Evolutionary conservation across 92 coral and sea anemone species (phyloP).

Genomic region (Siderastrea radians): DNA sequence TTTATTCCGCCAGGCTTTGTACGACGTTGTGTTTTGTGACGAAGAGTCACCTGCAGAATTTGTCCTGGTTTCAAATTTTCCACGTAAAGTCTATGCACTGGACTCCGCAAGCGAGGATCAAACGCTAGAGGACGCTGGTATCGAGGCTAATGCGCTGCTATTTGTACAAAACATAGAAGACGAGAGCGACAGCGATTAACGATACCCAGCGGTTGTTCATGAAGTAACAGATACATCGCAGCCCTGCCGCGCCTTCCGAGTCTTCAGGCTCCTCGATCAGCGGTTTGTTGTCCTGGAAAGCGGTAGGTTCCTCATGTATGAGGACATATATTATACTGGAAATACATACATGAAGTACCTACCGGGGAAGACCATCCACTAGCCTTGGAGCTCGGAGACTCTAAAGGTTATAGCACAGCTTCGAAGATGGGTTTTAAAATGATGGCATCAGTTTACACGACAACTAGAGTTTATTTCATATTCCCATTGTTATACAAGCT

Average conservation of each 20-base stretch:
- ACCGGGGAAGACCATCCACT: background rate
- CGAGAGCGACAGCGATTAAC: conserved; percentile 93
- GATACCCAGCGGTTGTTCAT: background rate
- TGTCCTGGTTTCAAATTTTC: conserved; percentile 91
- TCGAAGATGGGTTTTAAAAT: background rate
- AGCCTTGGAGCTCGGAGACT: background rate
- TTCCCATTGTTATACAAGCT: too few relatives aligned
- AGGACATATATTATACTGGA: too few relatives aligned
- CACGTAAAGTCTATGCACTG: conserved; percentile 88
- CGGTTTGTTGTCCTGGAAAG: background rate
- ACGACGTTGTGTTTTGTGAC: conserved; percentile 94
- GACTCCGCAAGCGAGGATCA: conserved; percentile 68
- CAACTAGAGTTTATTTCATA: too few relatives aligned
- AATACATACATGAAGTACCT: too few relatives aligned
- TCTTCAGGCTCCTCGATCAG: background rate
- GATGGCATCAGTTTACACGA: too few relatives aligned
- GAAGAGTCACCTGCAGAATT: conserved; percentile 94
- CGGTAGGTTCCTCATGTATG: too few relatives aligned
- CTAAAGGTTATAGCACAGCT: background rate
- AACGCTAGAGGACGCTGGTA: conserved; percentile 90
- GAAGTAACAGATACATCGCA: background rate
- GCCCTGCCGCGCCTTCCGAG: background rate
- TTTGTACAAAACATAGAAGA: conserved; percentile 91
- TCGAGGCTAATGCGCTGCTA: conserved; percentile 80
- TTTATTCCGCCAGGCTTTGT: conserved; percentile 73